These are phyloP conservation scores for Papilio protenor DNA, from an alignment of 2,888 invertebrate species.

Conservation along the genomic window DNA sequence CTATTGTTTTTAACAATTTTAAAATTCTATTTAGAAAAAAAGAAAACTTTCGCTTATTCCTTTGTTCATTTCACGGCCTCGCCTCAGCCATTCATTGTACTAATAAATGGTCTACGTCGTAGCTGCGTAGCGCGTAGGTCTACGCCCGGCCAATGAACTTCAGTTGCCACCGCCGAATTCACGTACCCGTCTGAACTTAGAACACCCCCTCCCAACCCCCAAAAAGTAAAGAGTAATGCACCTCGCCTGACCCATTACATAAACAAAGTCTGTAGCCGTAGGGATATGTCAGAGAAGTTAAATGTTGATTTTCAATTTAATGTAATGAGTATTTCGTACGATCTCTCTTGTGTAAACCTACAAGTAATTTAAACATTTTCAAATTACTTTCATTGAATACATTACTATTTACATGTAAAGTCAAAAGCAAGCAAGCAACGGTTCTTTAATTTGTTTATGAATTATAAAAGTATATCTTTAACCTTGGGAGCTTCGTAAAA, in stretches of 20 bases:
- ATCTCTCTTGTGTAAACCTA: neutral
- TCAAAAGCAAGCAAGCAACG: too few species aligned
- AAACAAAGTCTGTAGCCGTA: slow-evolving; percentile 40
- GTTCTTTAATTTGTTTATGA: too few species aligned
- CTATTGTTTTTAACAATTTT: neutral
- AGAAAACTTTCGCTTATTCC: slow-evolving; percentile 6
- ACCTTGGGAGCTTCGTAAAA: too few species aligned
- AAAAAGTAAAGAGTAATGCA: slow-evolving; percentile 70
- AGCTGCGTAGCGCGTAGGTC: slow-evolving; percentile 79
- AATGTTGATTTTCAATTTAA: slow-evolving; percentile 3
- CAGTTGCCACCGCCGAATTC: slow-evolving; percentile 71
- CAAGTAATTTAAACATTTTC: neutral
- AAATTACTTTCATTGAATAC: neutral
- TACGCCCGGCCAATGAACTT: slow-evolving; percentile 77
- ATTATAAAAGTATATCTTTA: too few species aligned
- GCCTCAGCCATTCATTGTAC: slow-evolving; percentile 30
- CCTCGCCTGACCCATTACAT: slow-evolving; percentile 51
- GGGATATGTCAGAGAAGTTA: slow-evolving; percentile 21
- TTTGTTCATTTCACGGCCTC: slow-evolving; percentile 38
- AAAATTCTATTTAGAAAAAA: slow-evolving; percentile 17
- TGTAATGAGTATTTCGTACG: slow-evolving; percentile 26
- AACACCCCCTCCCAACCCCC: slow-evolving; percentile 58
- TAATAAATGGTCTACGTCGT: slow-evolving; percentile 71
- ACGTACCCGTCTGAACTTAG: slow-evolving; percentile 69
- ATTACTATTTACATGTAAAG: too few species aligned